Evolutionary conservation across 2,888 invertebrate genomes (phyloP).

Genomic region (Apodemia zela): DNA sequence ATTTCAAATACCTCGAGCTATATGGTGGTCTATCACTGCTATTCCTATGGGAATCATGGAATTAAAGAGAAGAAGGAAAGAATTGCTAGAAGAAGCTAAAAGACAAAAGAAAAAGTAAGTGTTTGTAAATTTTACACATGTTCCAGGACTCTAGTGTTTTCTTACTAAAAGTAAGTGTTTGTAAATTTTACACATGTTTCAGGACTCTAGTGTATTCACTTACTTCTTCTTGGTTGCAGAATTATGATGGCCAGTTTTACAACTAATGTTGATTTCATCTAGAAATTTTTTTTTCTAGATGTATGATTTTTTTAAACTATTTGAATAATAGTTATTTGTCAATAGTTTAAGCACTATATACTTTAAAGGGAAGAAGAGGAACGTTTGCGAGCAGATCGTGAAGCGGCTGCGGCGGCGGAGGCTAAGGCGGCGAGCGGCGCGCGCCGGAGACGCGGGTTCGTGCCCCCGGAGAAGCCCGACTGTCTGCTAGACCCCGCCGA

Average conservation of each 20-base stretch:
- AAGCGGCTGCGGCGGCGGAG: constrained; percentile 46
- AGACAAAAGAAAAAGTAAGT: constrained; percentile 81
- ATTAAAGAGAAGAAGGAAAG: constrained; percentile 53
- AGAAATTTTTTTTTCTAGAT: too few species aligned
- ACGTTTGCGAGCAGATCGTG: constrained; percentile 50
- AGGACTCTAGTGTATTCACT: too few species aligned
- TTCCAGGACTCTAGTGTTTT: too few species aligned
- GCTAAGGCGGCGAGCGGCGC: constrained; percentile 38
- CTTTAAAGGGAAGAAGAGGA: constrained; percentile 45
- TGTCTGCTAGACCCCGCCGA: constrained; percentile 69
- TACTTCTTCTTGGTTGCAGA: too few species aligned
- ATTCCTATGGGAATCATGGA: constrained; percentile 73
- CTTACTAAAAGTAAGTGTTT: constrained; percentile 77
- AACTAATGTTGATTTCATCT: too few species aligned
- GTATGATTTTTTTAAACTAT: too few species aligned
- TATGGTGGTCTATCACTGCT: constrained; percentile 82
- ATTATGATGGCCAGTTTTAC: too few species aligned
- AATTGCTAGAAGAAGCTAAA: constrained; percentile 79
- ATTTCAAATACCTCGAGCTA: constrained; percentile 87
- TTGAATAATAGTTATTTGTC: too few species aligned
- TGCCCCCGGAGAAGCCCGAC: constrained; percentile 82
- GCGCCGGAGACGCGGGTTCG: constrained; percentile 72
- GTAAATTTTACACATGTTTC: not conserved
- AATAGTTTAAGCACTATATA: too few species aligned
- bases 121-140: not conserved